Evolutionary conservation across 2,888 invertebrate species (phyloP).

Genomic region (Nasonovia ribisnigri): DNA sequence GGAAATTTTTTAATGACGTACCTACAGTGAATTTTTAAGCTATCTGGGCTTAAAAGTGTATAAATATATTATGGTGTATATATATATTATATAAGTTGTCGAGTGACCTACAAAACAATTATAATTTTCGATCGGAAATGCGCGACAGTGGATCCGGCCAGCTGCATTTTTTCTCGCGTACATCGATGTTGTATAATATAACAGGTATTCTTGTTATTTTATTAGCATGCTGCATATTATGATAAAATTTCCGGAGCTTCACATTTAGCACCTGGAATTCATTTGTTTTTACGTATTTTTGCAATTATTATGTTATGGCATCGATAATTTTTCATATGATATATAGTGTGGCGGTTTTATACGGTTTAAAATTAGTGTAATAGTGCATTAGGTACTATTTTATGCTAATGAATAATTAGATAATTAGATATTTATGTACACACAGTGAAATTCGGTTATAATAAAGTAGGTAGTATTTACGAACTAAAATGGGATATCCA

Average conservation of each 20-base stretch:
- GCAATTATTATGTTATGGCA: not conserved
- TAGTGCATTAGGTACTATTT: too few relatives aligned
- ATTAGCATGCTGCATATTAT: not conserved
- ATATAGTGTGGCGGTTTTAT: too few relatives aligned
- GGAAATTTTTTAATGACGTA: not conserved
- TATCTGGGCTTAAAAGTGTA: not conserved
- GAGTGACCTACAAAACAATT: not conserved
- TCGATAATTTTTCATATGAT: not conserved
- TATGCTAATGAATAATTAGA: too few relatives aligned
- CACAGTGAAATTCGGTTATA: not conserved
- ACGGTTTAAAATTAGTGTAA: not conserved
- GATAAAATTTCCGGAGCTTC: not conserved
- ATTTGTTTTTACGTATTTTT: not conserved
- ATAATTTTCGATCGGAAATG: not conserved
- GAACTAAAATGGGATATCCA: not conserved
- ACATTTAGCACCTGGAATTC: not conserved
- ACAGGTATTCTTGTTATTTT: not conserved
- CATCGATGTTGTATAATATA: not conserved
- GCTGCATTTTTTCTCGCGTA: conserved; percentile 14
- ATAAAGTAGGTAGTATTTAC: not conserved
- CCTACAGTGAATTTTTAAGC: not conserved
- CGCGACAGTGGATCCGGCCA: not conserved
- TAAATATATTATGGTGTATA: not conserved
- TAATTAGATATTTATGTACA: not conserved
- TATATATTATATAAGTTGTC: not conserved